Base-by-base conservation (phyloP, 2,888 invertebrate genomes). In the Eumerus sabulonum region DNA sequence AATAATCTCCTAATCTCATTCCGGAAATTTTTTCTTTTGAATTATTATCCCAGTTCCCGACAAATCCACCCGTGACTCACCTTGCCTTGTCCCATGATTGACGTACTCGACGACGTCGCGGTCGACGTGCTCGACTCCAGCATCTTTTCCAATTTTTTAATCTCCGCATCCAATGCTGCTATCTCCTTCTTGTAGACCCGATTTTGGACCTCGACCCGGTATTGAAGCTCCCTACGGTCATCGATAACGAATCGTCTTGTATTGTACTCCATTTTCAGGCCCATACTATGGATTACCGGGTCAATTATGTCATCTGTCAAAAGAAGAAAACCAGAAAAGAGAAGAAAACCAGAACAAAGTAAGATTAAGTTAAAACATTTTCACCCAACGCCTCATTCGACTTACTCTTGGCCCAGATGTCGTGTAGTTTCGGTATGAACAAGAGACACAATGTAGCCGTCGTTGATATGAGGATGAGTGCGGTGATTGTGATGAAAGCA, bases 171-270 rank as follows among this genome's bases (percentile, higher is more conserved):
- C 53, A 96, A 87, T 13, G 93, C 93, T 9, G 93, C 93, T 82
- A 97, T 92, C 87, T 97, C 96, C 82, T 94, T 91, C 85, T 93
- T 93, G 86, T 96, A 97, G 4, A 96, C 97, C 83, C 94, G 92
- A 89, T 97, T 97, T 89, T 97, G 97, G 60, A 97, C 95, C 88
- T 97, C 96, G 51, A 96, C 95, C 70, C 97, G 91, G 87, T 95
- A 96, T 85, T 94, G 93, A 13, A 95, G 89, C 85, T 97, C 97
- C 83, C 93, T 91, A 54, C 92, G 92, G 85, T 97, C 97, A 84
- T 97, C 96, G 14, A 93, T 93, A 14, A 95, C 93, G 85, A 96
- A 95, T 85, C 95, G 90, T 82, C 97, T 91, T 0, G 97, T 97
- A 85, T 97, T 97, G 87, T 93, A 95, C 86, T 97, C 96, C 84